Evolutionary conservation across 2,113 vertebrate species (phyloP), one percentile per base, ranked within the genome.

Genomic region (Ifrita kowaldi): DNA sequence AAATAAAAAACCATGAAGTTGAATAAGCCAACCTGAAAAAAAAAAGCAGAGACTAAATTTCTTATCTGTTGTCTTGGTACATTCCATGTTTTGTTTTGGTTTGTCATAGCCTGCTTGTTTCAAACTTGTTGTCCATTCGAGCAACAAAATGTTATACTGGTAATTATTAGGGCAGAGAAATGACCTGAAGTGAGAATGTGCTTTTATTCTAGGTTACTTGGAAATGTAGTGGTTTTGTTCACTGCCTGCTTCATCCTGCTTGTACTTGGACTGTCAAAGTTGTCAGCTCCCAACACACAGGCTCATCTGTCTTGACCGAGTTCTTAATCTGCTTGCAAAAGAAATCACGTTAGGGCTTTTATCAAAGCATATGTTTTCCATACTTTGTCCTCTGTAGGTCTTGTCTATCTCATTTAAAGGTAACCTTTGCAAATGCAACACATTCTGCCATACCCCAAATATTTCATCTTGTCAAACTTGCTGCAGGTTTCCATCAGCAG

Each of bases 301-400:
- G 12, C 76, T 77, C 76, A 78, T 90, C 73, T 71, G 44, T 96
- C 90, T 78, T 86, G 81, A 46, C 24, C 4, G 3, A 86, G 55
- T 84, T 92, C 88, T 93, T 88, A 86, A 94, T 87, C 56, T 93
- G 56, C 60, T 90, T 75, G 86, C 79, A 74, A 87, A 87, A 89
- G 68, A 93, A 94, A 96, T 82, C 76, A 90, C 10, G 0, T 81
- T 84, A 84, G 47, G 60, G 47, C 68, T 94, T 91, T 93, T 83
- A 90, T 39, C 47, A 70, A 56, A 92, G 69, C 81, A 77, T 80
- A 87, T 42, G 69, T 86, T 93, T 93, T 60, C 93, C 83, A 57
- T 84, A 53, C 26, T 89, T 88, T 87, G 76, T 76, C 84, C 92
- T 86, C 95, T 55, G 0, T 55, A 78, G 90, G 73, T 88, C 49